Evolutionary conservation across 2,888 invertebrate species (phyloP).

Genomic region (Aquatica leii): DNA sequence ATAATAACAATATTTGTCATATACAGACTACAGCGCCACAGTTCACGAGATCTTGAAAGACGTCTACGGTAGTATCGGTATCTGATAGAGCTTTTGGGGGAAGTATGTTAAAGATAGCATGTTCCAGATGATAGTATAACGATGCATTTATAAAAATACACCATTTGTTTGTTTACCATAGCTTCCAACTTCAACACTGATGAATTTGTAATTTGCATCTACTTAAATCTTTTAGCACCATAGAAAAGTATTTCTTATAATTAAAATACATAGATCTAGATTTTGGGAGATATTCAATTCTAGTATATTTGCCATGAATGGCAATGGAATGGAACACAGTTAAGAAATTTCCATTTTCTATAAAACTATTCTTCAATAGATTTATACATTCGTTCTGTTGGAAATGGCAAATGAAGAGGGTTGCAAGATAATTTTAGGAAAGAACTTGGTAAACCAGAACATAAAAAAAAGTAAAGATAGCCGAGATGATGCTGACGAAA

Average conservation of each 20-base stretch:
- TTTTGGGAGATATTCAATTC: conserved; percentile 13
- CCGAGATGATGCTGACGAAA: conserved; percentile 4
- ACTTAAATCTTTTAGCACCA: conserved; percentile 13
- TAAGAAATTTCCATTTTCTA: conserved; percentile 1
- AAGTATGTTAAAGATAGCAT: not conserved
- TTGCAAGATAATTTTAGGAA: conserved; percentile 13
- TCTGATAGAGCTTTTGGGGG: not conserved
- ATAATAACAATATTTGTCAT: too few relatives aligned
- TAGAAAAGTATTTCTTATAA: conserved; percentile 16
- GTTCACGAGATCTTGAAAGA: too few relatives aligned
- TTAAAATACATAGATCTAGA: conserved; percentile 13
- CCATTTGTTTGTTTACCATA: conserved; percentile 13
- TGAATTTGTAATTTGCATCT: conserved; percentile 7
- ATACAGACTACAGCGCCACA: too few relatives aligned
- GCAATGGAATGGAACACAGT: not conserved
- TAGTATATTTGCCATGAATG: not conserved
- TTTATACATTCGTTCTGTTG: too few relatives aligned
- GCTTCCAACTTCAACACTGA: not conserved
- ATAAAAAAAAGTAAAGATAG: conserved; percentile 11
- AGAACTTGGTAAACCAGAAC: too few relatives aligned
- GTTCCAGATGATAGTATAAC: conserved; percentile 10
- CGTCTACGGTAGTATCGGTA: too few relatives aligned
- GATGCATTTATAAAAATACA: conserved; percentile 13
- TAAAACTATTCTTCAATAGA: conserved; percentile 10
- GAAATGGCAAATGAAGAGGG: conserved; percentile 10